Conservation (phyloP, 2,113 vertebrate genomes). For the Platysternon megacephalum region DNA sequence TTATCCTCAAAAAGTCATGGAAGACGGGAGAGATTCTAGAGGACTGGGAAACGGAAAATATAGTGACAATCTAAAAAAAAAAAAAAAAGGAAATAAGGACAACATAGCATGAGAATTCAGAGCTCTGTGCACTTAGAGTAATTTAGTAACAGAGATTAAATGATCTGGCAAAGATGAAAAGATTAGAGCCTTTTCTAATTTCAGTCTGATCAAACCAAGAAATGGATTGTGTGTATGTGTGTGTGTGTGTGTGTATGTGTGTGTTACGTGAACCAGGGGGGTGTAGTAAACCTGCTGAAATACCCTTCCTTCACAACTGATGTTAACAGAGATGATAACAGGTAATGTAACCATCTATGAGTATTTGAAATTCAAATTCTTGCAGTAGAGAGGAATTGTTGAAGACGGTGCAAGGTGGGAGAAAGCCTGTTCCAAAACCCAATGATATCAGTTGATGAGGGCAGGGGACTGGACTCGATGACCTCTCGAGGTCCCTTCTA, state of each 20-base stretch:
- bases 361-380: background rate
- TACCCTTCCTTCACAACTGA: background rate
- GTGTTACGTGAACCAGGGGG: fast-evolving
- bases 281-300: background rate
- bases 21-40: too few relatives aligned
- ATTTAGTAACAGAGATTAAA: background rate
- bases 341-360: background rate
- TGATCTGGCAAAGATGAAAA: background rate
- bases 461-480: too few relatives aligned
- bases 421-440: background rate
- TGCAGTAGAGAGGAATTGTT: background rate
- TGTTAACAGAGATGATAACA: background rate
- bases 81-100: too few relatives aligned
- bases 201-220: background rate
- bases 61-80: background rate
- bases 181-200: background rate
- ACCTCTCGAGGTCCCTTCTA: too few relatives aligned
- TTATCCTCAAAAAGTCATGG: too few relatives aligned
- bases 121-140: background rate
- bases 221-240: background rate
- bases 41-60: too few relatives aligned
- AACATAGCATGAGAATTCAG: background rate
- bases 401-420: background rate
- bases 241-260: fast-evolving
- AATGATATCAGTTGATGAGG: background rate